phyloP scores from a whole-genome alignment of 2,888 invertebrate species.

The Polyommatus icarus region DNA sequence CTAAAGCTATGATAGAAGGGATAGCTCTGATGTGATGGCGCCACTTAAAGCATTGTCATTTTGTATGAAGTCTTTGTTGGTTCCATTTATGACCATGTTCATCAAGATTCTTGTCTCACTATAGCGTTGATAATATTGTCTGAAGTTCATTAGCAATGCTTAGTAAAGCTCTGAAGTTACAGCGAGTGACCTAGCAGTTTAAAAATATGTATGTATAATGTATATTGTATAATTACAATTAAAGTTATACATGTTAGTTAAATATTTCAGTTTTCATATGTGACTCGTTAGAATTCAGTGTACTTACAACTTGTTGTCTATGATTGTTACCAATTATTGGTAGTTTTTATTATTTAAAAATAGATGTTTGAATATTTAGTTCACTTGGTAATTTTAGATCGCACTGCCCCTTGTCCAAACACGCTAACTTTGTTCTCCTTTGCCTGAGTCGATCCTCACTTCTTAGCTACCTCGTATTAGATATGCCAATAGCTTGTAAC shows the following conservation, averaged over 20 bases:
- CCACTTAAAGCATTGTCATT: too few relatives aligned
- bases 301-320: not conserved
- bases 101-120: too few relatives aligned
- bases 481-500: not conserved
- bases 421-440: not conserved
- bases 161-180: not conserved
- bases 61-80: too few relatives aligned
- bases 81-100: too few relatives aligned
- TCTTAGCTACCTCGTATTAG: not conserved
- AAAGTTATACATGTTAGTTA: too few relatives aligned
- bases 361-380: not conserved
- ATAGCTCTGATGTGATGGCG: too few relatives aligned
- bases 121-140: too few relatives aligned
- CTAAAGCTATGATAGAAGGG: too few relatives aligned
- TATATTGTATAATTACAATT: too few relatives aligned
- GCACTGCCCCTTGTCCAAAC: not conserved
- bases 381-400: not conserved
- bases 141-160: too few relatives aligned
- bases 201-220: not conserved
- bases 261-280: too few relatives aligned
- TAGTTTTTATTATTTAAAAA: not conserved
- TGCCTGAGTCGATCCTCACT: constrained; percentile 2
- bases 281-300: not conserved
- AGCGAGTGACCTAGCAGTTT: not conserved
- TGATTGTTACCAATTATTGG: not conserved